Evolutionary conservation across 2,888 invertebrate genomes (phyloP).

Genomic region (Mayetiola destructor): DNA sequence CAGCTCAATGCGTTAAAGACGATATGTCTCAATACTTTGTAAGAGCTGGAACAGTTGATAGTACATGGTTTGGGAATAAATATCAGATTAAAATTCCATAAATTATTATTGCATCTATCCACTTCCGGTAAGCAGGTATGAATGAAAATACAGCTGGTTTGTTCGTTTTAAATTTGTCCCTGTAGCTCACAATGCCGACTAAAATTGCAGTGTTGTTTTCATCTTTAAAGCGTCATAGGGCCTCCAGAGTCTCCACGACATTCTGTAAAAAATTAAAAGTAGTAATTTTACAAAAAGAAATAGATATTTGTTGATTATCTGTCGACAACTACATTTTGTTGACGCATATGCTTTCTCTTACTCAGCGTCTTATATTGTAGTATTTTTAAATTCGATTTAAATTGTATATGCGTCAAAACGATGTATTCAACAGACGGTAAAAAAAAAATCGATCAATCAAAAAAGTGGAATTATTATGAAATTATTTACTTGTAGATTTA

Average conservation of each 20-base stretch:
- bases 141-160: neutral
- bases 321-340: no score
- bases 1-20: neutral
- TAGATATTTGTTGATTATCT: neutral
- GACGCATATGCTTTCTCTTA: no score
- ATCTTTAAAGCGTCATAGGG: neutral
- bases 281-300: neutral
- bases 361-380: no score
- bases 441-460: no score
- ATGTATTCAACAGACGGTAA: no score
- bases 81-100: neutral
- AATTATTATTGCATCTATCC: neutral
- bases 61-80: neutral
- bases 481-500: no score
- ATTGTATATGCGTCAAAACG: no score
- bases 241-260: neutral
- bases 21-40: neutral
- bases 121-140: constrained; percentile 1
- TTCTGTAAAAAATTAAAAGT: neutral
- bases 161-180: neutral
- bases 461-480: no score
- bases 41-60: neutral
- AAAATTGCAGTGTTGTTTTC: neutral
- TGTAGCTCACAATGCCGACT: neutral
- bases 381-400: no score